Base-by-base conservation (phyloP, 2,797 vertebrate genomes). In the Naso thynnoides region DNA sequence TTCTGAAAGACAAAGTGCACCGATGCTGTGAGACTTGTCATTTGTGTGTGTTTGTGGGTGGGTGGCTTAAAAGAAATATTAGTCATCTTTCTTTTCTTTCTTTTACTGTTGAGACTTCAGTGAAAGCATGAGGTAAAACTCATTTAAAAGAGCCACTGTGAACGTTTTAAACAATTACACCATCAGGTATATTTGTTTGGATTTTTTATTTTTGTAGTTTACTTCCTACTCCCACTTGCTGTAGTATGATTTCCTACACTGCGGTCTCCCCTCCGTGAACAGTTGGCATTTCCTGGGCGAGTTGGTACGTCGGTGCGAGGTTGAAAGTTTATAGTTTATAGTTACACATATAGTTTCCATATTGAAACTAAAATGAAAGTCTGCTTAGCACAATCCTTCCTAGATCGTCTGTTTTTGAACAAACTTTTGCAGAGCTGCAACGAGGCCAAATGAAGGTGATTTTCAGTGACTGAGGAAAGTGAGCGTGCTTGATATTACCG, bases 401-500 rank as follows among this genome's bases (percentile, higher is more conserved):
- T 1, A 63, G 18, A 27, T 45, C 18, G 4, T 63, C 0, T 2
- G 6, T 54, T 26, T 29, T 33, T 72, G 44, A 44, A 24, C 3
- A 18, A 5, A 5, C 8, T 1, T 44, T 53, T 48, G 0, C 1
- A 10, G 8, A 39, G 45, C 44, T 13, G 23, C 57, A 70, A 67
- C 39, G 70, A 76, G 45, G 67, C 42, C 18, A 47, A 64, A 58
- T 42, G 21, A 56, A 81, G 70, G 65, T 71, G 61, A 73, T 56
- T 78, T 66, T 73, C 24, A 61, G 1, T 64, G 68, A 64, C 16
- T 19, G 61, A 77, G 64, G 68, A 78, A 68, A 77, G 79, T 16
- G 23, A 81, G 59, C 27, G 14, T 78, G 86, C 58, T 71, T 15
- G 73, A 91, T 91, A 84, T 94, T 94, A 94, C 93, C 83, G 94